Conservation (phyloP, 1,140 invertebrate genomes). For the Charaxes varanes region DNA sequence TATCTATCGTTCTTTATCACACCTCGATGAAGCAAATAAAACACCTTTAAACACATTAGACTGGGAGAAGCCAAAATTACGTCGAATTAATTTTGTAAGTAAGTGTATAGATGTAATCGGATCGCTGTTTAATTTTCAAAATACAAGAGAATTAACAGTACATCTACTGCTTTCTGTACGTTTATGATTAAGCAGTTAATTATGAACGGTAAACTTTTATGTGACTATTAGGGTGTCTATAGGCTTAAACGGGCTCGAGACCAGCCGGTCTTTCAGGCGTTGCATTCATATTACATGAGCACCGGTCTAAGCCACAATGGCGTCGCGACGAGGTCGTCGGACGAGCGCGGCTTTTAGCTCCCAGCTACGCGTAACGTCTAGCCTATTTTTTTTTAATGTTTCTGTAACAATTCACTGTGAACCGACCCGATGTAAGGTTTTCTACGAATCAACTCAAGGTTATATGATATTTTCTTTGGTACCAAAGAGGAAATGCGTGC, state of each 20-base stretch:
- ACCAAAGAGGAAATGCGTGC: too few species aligned
- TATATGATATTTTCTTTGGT: too few species aligned
- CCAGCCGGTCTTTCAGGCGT: conserved; percentile 51
- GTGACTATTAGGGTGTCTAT: conserved; percentile 38
- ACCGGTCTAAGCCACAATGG: conserved; percentile 55
- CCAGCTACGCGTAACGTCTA: conserved; percentile 21
- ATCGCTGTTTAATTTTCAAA: conserved; percentile 24
- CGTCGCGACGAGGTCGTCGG: conserved; percentile 60
- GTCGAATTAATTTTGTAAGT: conserved; percentile 11
- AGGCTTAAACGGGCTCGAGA: conserved; percentile 27
- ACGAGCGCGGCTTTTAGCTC: conserved; percentile 42
- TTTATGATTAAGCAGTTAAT: conserved; percentile 34
- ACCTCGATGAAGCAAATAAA: background rate
- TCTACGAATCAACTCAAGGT: too few species aligned
- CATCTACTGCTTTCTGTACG: conserved; percentile 17
- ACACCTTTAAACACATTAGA: background rate
- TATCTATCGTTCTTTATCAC: too few species aligned
- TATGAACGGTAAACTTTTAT: conserved; percentile 26
- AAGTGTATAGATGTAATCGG: conserved; percentile 10
- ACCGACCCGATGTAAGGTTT: too few species aligned
- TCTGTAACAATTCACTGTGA: too few species aligned
- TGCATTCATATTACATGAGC: conserved; percentile 68
- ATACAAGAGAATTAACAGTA: conserved; percentile 23
- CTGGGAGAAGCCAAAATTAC: conserved; percentile 9
- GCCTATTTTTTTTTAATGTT: conserved; percentile 21